A percentile compares a stretch with the other conserved stretches of the same genome.
Evolutionary conservation across 2,797 vertebrate genomes (phyloP).

Genomic region (Enoplosus armatus): DNA sequence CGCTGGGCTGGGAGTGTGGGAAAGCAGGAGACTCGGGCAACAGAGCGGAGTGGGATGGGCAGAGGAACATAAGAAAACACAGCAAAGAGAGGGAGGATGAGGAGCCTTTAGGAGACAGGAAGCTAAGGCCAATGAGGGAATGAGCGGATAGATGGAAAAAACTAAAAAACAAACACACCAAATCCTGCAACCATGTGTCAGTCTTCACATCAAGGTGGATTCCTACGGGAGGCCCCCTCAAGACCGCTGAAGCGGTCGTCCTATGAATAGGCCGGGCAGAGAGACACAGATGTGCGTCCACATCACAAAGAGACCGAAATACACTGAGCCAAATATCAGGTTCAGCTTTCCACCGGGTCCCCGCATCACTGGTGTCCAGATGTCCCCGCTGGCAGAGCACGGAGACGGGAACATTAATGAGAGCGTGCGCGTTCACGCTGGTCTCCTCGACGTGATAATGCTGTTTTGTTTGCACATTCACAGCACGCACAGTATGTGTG

Average conservation of each 20-base stretch:
- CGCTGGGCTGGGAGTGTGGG: constrained; percentile 71
- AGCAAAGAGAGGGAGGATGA: neutral
- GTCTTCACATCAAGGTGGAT: constrained; percentile 5
- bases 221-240: constrained; percentile 32
- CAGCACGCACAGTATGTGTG: no score
- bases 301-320: constrained; percentile 72
- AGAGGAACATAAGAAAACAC: constrained; percentile 7
- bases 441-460: neutral
- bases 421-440: neutral
- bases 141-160: neutral
- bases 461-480: neutral
- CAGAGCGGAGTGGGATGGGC: neutral
- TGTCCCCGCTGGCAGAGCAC: constrained; percentile 40
- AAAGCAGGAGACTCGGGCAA: constrained; percentile 43
- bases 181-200: constrained; percentile 11
- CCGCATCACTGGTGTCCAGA: constrained; percentile 62
- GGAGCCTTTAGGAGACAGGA: neutral
- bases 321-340: constrained; percentile 63
- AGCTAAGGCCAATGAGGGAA: neutral
- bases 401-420: neutral
- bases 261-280: constrained; percentile 69
- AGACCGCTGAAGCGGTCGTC: constrained; percentile 39
- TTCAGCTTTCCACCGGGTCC: constrained; percentile 55
- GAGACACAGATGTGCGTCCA: constrained; percentile 73
- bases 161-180: neutral